These are phyloP conservation scores for Pteropus rufus DNA, from an alignment of 2,797 vertebrate genomes.

Conservation along the genomic window DNA sequence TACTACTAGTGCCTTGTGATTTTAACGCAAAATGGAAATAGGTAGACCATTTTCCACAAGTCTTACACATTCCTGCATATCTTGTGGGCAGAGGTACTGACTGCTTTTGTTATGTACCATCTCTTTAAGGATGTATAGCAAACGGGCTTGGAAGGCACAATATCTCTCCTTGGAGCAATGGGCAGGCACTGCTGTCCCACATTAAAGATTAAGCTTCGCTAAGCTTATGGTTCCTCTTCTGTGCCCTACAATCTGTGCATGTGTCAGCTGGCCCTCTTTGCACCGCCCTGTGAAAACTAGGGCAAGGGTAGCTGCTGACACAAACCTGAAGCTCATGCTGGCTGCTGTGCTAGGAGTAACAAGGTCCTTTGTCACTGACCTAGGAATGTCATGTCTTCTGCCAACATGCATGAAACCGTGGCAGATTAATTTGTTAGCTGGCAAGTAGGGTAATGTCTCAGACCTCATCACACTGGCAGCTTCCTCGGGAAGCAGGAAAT, in stretches of 20 bases:
- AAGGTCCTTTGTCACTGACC: background rate
- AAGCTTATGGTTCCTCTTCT: background rate
- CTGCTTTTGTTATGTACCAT: background rate
- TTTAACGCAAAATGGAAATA: slow-evolving; percentile 53
- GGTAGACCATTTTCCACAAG: background rate
- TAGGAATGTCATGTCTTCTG: background rate
- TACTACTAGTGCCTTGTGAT: background rate
- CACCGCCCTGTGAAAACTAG: background rate
- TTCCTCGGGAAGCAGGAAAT: background rate
- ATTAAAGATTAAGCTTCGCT: background rate
- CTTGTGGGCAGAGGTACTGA: background rate
- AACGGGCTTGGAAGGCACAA: background rate
- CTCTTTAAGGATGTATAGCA: background rate
- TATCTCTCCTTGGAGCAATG: background rate
- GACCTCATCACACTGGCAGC: background rate
- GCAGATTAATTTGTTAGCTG: background rate
- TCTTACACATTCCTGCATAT: background rate
- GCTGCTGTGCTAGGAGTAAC: background rate
- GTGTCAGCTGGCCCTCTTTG: background rate
- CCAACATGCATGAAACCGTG: background rate
- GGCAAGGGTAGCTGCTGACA: background rate
- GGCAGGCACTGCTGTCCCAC: no score
- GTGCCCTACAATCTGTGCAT: no score
- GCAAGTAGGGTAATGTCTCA: background rate
- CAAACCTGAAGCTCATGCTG: background rate